phyloP scores from a whole-genome alignment of 2,888 invertebrate genomes.

The Tuta absoluta region DNA sequence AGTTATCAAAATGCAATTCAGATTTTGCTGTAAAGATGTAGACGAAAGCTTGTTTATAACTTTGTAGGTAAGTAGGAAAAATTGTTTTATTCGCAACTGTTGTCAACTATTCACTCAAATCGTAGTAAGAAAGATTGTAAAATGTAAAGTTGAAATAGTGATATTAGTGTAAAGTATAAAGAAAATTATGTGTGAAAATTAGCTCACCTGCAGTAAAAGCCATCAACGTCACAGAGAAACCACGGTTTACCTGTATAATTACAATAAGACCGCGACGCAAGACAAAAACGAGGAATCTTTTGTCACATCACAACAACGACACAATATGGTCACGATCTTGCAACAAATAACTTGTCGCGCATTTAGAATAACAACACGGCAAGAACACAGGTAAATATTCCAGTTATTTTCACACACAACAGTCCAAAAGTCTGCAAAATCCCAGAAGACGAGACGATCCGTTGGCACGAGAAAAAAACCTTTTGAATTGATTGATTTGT shows the following conservation, averaged over 20 bases:
- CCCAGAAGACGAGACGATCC: background rate
- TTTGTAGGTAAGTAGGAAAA: background rate
- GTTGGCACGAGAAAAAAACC: conserved; percentile 41
- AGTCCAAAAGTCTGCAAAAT: conserved; percentile 41
- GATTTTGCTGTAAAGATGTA: background rate
- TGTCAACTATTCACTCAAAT: background rate
- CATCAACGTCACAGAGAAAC: conserved; percentile 56
- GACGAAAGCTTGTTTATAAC: background rate
- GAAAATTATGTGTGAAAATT: background rate
- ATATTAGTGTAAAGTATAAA: background rate
- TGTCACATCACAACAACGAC: conserved; percentile 42
- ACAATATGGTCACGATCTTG: conserved; percentile 55
- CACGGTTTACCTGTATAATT: conserved; percentile 52
- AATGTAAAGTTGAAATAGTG: background rate
- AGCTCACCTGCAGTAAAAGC: conserved; percentile 31
- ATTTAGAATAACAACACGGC: background rate
- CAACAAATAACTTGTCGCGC: background rate
- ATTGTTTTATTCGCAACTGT: background rate
- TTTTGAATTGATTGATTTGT: conserved; percentile 55
- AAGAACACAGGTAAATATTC: conserved; percentile 5
- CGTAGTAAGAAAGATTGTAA: background rate
- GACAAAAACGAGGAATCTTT: conserved; percentile 54
- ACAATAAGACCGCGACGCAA: conserved; percentile 58
- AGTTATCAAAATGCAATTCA: background rate
- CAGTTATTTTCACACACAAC: conserved; percentile 36